Evolutionary conservation across 1,140 invertebrate genomes (phyloP).

Genomic region (Pissodes strobi): DNA sequence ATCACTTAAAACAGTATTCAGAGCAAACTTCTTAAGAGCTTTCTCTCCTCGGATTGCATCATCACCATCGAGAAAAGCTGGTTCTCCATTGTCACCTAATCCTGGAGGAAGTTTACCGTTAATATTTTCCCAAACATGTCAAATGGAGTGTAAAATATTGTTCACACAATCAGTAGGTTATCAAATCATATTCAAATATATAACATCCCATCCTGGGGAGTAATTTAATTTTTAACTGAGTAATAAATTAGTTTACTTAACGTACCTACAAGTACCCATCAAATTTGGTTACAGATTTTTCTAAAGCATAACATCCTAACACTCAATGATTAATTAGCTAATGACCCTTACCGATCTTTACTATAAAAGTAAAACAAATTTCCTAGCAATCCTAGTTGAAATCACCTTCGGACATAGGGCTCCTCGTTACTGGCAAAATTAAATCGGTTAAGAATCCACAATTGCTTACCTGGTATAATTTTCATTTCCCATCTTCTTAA

Average conservation of each 20-base stretch:
- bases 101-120: slow-evolving; percentile 50
- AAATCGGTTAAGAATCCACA: too few species aligned
- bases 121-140: background rate
- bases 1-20: slow-evolving; percentile 82
- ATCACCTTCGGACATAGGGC: slow-evolving; percentile 23
- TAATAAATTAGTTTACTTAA: too few species aligned
- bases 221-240: too few species aligned
- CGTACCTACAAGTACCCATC: too few species aligned
- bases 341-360: background rate
- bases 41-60: slow-evolving; percentile 65
- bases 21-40: slow-evolving; percentile 75
- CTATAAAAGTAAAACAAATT: too few species aligned
- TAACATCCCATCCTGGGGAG: too few species aligned
- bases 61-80: slow-evolving; percentile 63
- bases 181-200: too few species aligned
- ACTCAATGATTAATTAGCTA: too few species aligned
- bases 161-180: background rate
- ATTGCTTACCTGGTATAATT: slow-evolving; percentile 49
- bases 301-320: too few species aligned
- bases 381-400: background rate
- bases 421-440: background rate
- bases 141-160: background rate
- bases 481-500: slow-evolving; percentile 52
- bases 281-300: too few species aligned
- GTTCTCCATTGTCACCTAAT: slow-evolving; percentile 68